Percentiles rank a stretch among this genome's conserved stretches.
phyloP scores from a whole-genome alignment of 2,113 vertebrate species.

The Brienomyrus brachyistius region DNA sequence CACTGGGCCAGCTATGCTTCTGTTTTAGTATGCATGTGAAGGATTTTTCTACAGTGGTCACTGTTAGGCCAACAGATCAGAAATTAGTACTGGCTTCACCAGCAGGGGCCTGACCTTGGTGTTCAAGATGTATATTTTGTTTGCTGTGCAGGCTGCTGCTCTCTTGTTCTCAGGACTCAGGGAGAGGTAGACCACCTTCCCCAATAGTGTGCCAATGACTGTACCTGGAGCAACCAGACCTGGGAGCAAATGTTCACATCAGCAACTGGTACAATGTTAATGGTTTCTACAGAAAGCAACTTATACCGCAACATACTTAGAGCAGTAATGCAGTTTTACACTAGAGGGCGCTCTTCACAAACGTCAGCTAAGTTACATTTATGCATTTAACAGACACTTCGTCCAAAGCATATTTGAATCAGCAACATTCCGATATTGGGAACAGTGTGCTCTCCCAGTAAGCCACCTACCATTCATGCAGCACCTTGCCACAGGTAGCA shows the following conservation, averaged over 20 bases:
- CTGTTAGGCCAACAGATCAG: background rate
- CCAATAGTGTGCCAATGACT: conserved; percentile 62
- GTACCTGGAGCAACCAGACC: conserved; percentile 61
- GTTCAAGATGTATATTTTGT: conserved; percentile 56
- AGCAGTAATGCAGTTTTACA: background rate
- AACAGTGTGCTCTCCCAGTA: background rate
- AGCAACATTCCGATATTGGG: background rate
- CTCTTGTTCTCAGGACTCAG: conserved; percentile 62
- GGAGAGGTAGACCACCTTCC: conserved; percentile 60
- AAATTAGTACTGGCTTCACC: background rate
- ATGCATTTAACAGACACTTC: background rate
- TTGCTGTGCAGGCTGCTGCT: conserved; percentile 64
- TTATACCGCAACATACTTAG: background rate
- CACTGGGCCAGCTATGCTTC: background rate
- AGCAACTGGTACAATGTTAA: background rate
- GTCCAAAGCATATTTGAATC: background rate
- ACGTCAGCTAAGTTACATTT: background rate
- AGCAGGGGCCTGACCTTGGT: conserved; percentile 57
- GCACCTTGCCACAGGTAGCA: background rate
- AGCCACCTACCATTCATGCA: background rate
- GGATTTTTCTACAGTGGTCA: background rate
- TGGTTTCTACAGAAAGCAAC: background rate
- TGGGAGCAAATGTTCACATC: conserved; percentile 40
- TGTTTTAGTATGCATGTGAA: background rate
- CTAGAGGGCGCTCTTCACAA: background rate